phyloP scores from a whole-genome alignment of 2,888 invertebrate genomes.

The Nephrotoma appendiculata region DNA sequence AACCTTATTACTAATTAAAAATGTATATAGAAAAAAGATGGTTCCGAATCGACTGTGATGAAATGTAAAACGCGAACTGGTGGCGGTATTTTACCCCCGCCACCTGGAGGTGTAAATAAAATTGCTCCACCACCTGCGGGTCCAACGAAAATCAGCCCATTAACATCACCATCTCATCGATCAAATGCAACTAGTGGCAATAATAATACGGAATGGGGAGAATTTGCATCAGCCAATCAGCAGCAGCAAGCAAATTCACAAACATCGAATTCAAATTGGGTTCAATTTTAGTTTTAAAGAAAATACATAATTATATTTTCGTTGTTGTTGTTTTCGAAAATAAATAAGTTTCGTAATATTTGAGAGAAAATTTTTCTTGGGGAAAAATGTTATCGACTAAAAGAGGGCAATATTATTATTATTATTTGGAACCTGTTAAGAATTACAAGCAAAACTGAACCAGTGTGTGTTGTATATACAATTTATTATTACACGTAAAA shows the following conservation, averaged over 20 bases:
- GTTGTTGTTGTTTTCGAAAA: neutral
- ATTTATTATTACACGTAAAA: neutral
- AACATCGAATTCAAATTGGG: constrained; percentile 31
- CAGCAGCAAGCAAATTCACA: constrained; percentile 20
- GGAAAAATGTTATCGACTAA: neutral
- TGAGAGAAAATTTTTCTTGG: neutral
- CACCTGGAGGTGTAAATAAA: constrained; percentile 52
- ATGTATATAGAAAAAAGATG: constrained; percentile 66
- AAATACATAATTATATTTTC: neutral
- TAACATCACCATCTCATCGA: constrained; percentile 59
- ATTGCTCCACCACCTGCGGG: constrained; percentile 61
- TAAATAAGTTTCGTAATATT: neutral
- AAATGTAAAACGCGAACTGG: constrained; percentile 45
- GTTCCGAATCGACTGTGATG: constrained; percentile 49
- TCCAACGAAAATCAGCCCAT: constrained; percentile 25
- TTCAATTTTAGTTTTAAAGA: constrained; percentile 26
- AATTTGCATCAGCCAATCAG: constrained; percentile 52
- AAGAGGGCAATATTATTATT: neutral
- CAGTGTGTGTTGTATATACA: neutral
- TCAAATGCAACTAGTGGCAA: constrained; percentile 38
- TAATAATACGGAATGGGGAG: constrained; percentile 56
- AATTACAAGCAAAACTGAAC: neutral
- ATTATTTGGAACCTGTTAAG: neutral
- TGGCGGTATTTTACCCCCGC: constrained; percentile 64
- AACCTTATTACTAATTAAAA: neutral